Evolutionary conservation across 2,888 invertebrate genomes (phyloP).

Genomic region (Globia sparganii): DNA sequence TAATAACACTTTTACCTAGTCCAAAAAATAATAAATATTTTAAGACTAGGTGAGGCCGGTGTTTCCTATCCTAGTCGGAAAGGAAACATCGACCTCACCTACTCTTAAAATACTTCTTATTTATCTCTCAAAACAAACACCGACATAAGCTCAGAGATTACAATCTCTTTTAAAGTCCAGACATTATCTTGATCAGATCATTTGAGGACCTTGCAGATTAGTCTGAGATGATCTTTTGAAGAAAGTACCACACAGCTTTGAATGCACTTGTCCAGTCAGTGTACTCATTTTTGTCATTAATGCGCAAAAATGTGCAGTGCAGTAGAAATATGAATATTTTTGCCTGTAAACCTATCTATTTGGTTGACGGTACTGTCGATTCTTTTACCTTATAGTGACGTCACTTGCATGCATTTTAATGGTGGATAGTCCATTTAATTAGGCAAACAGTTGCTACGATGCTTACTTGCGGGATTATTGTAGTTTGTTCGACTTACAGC

Average conservation of each 20-base stretch:
- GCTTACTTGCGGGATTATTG: conserved; percentile 46
- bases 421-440: conserved; percentile 63
- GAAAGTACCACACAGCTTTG: neutral
- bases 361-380: conserved; percentile 40
- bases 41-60: neutral
- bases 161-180: neutral
- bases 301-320: neutral
- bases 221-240: neutral
- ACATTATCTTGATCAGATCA: neutral
- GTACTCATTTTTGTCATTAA: neutral
- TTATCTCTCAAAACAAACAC: neutral
- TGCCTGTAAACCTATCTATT: neutral
- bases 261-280: neutral
- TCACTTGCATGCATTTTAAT: conserved; percentile 64
- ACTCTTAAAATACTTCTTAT: neutral
- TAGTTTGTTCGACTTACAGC: conserved; percentile 56
- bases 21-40: neutral
- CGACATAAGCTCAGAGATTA: too few species aligned
- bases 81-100: neutral
- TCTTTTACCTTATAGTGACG: conserved; percentile 62
- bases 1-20: neutral
- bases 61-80: neutral
- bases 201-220: neutral
- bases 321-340: neutral
- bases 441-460: conserved; percentile 51